Base-by-base conservation (phyloP, 2,797 vertebrate genomes). In the Numenius phaeopus region DNA sequence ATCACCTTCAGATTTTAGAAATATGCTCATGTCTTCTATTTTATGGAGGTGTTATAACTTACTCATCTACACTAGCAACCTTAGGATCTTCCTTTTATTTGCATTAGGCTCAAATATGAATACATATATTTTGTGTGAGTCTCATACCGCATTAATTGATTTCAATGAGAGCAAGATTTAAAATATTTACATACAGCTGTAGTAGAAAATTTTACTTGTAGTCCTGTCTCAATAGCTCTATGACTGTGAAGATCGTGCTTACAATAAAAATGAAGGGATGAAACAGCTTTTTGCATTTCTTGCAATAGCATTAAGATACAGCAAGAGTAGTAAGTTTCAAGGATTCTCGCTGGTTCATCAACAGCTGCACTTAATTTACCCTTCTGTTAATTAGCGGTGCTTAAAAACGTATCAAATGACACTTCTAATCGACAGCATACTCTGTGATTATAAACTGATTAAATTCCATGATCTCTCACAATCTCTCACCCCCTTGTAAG, bases 381-480 rank as follows among this genome's bases (percentile, higher is more conserved):
- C 54, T 94, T 71, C 85, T 81, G 77, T 18, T 86, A 93, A 95
- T 95, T 95, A 89, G 44, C 58, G 83, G 65, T 79, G 24, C 88
- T 95, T 96, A 88, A 91, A 95, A 95, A 81, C 61, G 72, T 86
- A 83, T 75, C 90, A 92, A 75, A 91, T 79, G 37, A 72, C 73
- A 79, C 88, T 94, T 91, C 49, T 83, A 93, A 96, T 80, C 0
- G 19, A 83, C 83, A 94, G 42, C 8, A 30, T 62, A 69, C 46
- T 78, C 72, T 69, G 44, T 83, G 72, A 93, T 96, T 94, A 93
- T 93, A 93, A 95, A 83, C 65, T 90, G 80, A 91, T 91, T 96
- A 94, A 83, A 90, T 62, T 76, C 18, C 42, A 20, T 80, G 61
- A 80, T 85, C 27, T 91, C 65, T 85, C 49, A 85, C 8, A 54